Evolutionary conservation across 2,888 invertebrate genomes (phyloP), one percentile per base, ranked within the genome.

Genomic region (Matsumyia berberina): DNA sequence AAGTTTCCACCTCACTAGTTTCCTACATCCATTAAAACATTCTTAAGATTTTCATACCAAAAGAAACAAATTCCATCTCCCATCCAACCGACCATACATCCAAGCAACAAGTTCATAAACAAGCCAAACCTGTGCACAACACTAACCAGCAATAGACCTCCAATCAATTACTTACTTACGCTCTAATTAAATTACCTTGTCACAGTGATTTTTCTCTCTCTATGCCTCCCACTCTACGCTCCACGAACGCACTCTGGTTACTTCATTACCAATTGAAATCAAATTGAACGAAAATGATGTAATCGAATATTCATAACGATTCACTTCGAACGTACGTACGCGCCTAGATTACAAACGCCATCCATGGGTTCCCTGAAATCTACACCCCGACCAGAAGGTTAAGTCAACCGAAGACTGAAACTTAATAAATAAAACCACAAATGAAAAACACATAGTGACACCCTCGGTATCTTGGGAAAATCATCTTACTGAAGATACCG

Each of bases 331-430:
- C 0, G 15, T 5, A 53, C n/a, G 37, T n/a, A 19, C 11, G 11
- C 17, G 17, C 46, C 55, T 74, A 62, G 33, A 64, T 70, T 70
- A 57, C 76, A 70, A 77, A 82, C 62, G 62, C 79, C 79, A 78
- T 83, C 64, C 70, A 78, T 72, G 60, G n/a, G 4, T 35, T 46
- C 24, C 17, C 51, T 64, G 79, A 80, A 80, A 85, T 51, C 35
- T 42, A 85, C 76, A 58, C 80, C 5, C 31, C 64, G 33, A 86
- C 86, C 73, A 85, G 85, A 86, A 86, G 85, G 86, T 86, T 85
- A 86, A 86, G 77, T 81, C 69, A 81, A 86, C 77, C 66, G 80
- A 85, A 79, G 78, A 86, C 60, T 86, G 85, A 80, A 85, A 86
- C 69, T 86, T 73, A 86, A 77, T 86, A 86, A 77, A 73, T 77